Percentiles rank a stretch among this genome's conserved stretches.
phyloP scores from a whole-genome alignment of 2,113 vertebrate genomes.

The Corythaixoides concolor region DNA sequence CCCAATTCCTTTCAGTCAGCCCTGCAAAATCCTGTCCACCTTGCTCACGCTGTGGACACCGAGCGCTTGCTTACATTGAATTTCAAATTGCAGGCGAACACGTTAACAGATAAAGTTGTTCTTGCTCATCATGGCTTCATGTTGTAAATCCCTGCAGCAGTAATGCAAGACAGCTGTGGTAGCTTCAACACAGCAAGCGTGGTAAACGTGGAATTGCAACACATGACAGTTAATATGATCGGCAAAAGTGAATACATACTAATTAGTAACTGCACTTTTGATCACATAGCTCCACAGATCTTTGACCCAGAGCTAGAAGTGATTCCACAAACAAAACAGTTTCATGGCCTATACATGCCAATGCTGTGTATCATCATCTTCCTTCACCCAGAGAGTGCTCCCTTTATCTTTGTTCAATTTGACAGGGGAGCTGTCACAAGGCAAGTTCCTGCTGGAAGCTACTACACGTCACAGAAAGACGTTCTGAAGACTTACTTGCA shows the following conservation, averaged over 20 bases:
- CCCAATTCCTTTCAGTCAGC: neutral
- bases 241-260: neutral
- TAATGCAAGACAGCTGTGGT: neutral
- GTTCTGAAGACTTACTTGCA: neutral
- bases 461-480: neutral
- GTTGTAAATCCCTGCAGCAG: neutral
- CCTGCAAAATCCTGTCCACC: neutral
- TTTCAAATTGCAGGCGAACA: neutral
- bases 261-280: neutral
- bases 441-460: neutral
- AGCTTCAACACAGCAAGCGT: neutral
- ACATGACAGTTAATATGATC: neutral
- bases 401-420: neutral
- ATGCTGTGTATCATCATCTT: neutral
- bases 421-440: neutral
- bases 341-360: neutral
- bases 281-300: neutral
- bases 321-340: neutral
- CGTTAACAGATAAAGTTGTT: neutral
- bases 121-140: neutral
- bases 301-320: neutral
- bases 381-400: neutral
- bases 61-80: neutral
- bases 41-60: neutral
- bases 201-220: rapidly evolving